Percentiles rank a stretch among this genome's conserved stretches.
Conservation (phyloP, 23 tunicate genomes). For the Ascidia mentula region DNA sequence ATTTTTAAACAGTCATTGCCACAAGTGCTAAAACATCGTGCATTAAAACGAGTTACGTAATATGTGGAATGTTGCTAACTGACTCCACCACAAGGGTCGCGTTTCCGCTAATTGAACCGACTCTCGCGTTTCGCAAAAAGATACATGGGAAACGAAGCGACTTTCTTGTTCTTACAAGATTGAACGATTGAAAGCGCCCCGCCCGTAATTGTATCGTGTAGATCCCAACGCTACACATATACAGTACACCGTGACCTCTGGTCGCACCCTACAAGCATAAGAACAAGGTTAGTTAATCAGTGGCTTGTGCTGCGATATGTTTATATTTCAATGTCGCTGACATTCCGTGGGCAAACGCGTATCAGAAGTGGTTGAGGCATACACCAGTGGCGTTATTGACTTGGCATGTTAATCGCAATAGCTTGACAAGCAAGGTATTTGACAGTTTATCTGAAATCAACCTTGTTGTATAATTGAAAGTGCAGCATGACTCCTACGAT, state of each 20-base stretch:
- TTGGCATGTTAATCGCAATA: too few species aligned
- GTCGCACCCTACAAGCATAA: not conserved
- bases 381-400: too few species aligned
- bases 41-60: too few species aligned
- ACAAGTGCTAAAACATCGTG: too few species aligned
- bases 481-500: too few species aligned
- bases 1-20: too few species aligned
- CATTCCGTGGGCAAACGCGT: not conserved
- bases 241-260: too few species aligned
- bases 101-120: not conserved
- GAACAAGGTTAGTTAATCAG: conserved; percentile 1
- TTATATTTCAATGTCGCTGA: not conserved
- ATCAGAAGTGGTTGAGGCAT: not conserved
- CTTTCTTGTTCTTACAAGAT: not conserved
- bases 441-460: too few species aligned
- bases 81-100: not conserved
- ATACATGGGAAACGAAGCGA: not conserved
- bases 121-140: not conserved
- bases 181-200: not conserved
- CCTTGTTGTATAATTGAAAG: too few species aligned
- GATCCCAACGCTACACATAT: not conserved
- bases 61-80: too few species aligned
- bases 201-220: conserved; percentile 4
- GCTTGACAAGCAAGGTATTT: too few species aligned
- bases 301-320: not conserved